Evolutionary conservation across 1,140 invertebrate species (phyloP).

Genomic region (Sycophila sp.): DNA sequence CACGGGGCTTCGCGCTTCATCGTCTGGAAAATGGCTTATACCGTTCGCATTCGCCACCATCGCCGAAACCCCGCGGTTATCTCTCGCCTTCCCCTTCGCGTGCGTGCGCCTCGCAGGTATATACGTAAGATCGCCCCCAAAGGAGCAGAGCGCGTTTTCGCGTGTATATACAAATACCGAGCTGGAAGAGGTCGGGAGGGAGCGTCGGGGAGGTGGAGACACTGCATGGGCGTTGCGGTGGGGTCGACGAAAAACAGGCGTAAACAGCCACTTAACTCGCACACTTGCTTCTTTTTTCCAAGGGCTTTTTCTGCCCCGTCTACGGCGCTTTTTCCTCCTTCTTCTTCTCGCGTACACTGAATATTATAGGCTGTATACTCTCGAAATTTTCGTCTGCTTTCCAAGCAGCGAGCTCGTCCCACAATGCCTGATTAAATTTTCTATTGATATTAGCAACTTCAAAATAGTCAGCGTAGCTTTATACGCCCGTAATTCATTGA

Average conservation of each 20-base stretch:
- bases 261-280: constrained; percentile 33
- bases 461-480: no score
- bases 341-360: neutral
- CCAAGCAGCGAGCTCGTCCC: no score
- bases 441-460: no score
- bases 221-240: constrained; percentile 7
- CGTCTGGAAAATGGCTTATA: constrained; percentile 69
- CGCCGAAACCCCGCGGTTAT: constrained; percentile 13
- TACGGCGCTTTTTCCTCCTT: neutral
- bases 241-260: constrained; percentile 21
- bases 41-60: constrained; percentile 59
- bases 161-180: neutral
- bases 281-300: neutral
- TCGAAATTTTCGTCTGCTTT: no score
- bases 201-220: neutral
- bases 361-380: no score
- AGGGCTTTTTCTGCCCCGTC: neutral
- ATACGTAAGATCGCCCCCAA: no score
- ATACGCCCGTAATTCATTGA: no score
- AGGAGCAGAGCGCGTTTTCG: neutral
- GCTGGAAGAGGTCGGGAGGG: neutral
- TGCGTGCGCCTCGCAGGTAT: neutral
- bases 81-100: neutral
- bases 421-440: no score
- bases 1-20: constrained; percentile 66